Percentiles rank a stretch among this genome's conserved stretches.
Conservation (phyloP, 2,888 invertebrate species). For the Agonopterix heracliana region DNA sequence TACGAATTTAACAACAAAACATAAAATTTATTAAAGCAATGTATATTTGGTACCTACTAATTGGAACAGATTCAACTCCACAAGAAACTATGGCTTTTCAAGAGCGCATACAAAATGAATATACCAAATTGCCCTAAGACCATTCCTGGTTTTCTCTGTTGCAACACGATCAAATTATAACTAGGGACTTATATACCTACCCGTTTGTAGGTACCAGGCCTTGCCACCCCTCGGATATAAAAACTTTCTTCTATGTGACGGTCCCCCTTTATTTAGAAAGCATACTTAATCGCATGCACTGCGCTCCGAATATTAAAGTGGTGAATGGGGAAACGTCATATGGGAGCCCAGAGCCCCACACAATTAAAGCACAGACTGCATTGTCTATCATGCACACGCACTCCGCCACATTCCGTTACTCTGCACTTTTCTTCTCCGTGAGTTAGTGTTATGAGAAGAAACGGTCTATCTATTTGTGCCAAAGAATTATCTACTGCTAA, state of each 20-base stretch:
- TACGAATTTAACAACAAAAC: no score
- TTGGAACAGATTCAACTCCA: no score
- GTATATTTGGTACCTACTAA: no score
- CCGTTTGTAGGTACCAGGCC: constrained; percentile 47
- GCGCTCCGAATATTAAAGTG: constrained; percentile 65
- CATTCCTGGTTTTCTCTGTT: no score
- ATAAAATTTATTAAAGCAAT: no score
- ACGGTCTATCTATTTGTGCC: background rate
- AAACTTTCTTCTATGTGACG: constrained; percentile 47
- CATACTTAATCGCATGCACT: constrained; percentile 68
- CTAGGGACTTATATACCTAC: constrained; percentile 64
- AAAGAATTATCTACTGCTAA: background rate
- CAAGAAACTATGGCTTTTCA: no score
- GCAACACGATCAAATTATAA: constrained; percentile 32
- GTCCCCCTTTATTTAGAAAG: constrained; percentile 68
- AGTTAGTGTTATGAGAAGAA: background rate
- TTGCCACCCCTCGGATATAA: constrained; percentile 57
- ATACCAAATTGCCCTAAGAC: no score
- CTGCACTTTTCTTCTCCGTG: constrained; percentile 3
- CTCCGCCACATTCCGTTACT: constrained; percentile 41
- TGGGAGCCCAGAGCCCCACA: constrained; percentile 60
- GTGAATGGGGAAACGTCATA: constrained; percentile 68
- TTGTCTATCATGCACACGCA: constrained; percentile 35
- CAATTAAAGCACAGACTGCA: constrained; percentile 53
- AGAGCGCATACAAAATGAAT: no score